A percentile compares a stretch with the other conserved stretches of the same genome.
These are phyloP conservation scores for Atractosteus spatula DNA, from an alignment of 2,113 vertebrate genomes.

Conservation along the genomic window DNA sequence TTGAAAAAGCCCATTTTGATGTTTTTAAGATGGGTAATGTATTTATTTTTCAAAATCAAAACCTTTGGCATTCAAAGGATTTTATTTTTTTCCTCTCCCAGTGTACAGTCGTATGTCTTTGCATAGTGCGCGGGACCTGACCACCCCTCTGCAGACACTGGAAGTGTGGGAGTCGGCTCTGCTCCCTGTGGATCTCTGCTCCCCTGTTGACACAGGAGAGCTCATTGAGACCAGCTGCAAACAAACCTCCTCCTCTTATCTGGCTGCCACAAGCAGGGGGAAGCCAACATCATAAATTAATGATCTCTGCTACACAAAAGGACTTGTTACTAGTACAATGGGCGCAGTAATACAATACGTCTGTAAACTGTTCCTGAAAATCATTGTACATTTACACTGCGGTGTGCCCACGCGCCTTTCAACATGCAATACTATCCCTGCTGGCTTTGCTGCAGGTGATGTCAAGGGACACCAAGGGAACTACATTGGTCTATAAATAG, in stretches of 20 bases:
- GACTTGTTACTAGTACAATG: conserved; percentile 31
- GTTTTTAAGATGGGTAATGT: no score
- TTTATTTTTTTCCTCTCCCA: no score
- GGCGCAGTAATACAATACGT: conserved; percentile 30
- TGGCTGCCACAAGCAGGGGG: conserved; percentile 30
- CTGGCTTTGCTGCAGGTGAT: background rate
- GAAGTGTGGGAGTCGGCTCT: background rate
- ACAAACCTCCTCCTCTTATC: conserved; percentile 15
- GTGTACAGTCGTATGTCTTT: no score
- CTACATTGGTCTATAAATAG: background rate
- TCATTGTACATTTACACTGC: conserved; percentile 15
- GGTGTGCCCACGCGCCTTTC: background rate
- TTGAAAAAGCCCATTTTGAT: no score
- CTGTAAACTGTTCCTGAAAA: conserved; percentile 25
- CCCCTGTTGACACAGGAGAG: background rate
- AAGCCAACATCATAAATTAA: conserved; percentile 47
- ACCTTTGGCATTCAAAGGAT: no score
- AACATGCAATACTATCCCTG: background rate
- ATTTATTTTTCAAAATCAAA: no score
- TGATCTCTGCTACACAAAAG: conserved; percentile 41
- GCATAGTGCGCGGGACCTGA: background rate
- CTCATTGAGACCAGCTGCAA: background rate
- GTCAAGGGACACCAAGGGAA: conserved; percentile 4
- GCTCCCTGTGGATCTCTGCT: background rate
- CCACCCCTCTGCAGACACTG: background rate